These are phyloP conservation scores for Stegophylla sp. DNA, from an alignment of 2,888 invertebrate species.

Conservation along the genomic window DNA sequence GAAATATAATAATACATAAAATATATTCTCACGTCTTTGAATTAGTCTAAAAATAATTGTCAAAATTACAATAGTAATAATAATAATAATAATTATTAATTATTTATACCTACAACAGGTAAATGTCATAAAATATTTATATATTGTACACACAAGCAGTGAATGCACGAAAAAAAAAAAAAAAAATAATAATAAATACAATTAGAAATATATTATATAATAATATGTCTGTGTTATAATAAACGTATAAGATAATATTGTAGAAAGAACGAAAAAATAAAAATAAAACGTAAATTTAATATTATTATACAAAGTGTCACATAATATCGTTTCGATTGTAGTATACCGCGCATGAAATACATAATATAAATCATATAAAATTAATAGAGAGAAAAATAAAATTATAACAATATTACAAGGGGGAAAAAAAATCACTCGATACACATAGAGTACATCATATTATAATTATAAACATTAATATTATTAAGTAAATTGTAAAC, in stretches of 20 bases:
- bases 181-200: not conserved
- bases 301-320: no score
- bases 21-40: conserved; percentile 18
- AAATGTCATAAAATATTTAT: not conserved
- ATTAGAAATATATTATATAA: not conserved
- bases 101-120: no score
- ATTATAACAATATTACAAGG: not conserved
- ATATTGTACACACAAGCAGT: conserved; percentile 10
- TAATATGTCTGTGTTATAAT: not conserved
- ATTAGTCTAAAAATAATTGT: conserved; percentile 16
- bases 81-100: not conserved
- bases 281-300: no score
- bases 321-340: no score
- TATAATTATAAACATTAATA: not conserved
- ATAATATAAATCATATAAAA: not conserved
- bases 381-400: not conserved
- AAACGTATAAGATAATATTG: no score
- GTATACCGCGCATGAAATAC: not conserved
- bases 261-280: no score
- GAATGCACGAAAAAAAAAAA: not conserved
- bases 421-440: not conserved
- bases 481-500: not conserved
- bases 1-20: conserved; percentile 1
- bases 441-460: not conserved
- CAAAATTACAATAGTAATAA: not conserved